Base-by-base conservation (phyloP, 1,140 invertebrate genomes). In the Halesus radiatus region DNA sequence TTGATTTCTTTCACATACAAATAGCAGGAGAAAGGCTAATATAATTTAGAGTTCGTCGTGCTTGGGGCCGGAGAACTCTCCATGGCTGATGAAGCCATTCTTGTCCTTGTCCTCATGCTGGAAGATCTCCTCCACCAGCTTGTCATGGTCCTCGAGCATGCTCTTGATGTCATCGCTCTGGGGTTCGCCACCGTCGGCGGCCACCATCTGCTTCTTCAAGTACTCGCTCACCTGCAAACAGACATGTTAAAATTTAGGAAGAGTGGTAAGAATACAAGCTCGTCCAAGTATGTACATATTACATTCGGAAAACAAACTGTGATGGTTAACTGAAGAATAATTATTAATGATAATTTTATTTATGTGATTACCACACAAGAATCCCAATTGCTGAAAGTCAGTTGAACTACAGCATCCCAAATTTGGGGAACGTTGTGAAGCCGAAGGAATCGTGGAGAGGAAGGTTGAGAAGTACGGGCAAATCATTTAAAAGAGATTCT, bases 71-170 rank as follows among this genome's bases (percentile, higher is more conserved):
- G 95, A 97, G 91, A 99, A 99, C 88, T 99, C 98, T 32, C 97
- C 96, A 88, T 97, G 95, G 73, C 96, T 98, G 84, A 99, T 99
- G 89, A 94, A 97, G 50, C 97, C 98, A 86, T 98, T 97, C 88
- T 96, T 97, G 87, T 98, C 96, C 87, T 96, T 96, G 87, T 98
- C 97, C 89, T 99, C 97, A 86, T 98, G 97, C 87, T 98, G 95
- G 92, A 99, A 98, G 83, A 98, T 98, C 85, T 98, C 97, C 86
- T 98, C 96, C 1, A 98, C 95, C 22, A 98, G 91, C 87, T 98
- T 97, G 86, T 98, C 96, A 87, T 98, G 95, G 85, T 97, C 96
- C 70, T 93, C 94, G 32, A 97, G 85, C 93, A 97, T 96, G 85
- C 95, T 95, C 85, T 96, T 95, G 80, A 96, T 91, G 84, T 96